These are phyloP conservation scores for Paradoxurus hermaphroditus DNA, from an alignment of 2,113 vertebrate species.

Conservation along the genomic window DNA sequence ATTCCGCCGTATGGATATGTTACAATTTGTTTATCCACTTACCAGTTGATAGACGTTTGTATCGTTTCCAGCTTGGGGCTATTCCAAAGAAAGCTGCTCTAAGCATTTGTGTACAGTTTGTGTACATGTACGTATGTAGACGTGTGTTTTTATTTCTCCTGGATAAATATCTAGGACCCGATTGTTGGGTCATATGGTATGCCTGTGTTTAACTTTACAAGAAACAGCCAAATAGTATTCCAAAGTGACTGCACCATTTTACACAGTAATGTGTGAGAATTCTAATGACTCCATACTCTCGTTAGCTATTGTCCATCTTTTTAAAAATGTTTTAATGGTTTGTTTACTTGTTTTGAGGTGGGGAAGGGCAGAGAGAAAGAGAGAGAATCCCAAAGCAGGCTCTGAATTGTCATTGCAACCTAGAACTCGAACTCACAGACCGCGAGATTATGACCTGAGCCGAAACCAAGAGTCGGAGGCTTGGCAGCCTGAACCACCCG, in stretches of 20 bases:
- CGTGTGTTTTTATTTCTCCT: constrained; percentile 1
- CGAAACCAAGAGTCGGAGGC: no score
- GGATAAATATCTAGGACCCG: background rate
- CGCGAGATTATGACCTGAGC: no score
- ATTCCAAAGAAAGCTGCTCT: background rate
- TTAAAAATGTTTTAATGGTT: no score
- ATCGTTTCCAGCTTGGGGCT: background rate
- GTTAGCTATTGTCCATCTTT: no score
- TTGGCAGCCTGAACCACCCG: no score
- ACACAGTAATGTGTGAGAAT: background rate
- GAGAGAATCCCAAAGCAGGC: no score
- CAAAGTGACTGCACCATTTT: background rate
- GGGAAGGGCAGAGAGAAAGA: no score
- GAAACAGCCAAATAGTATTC: background rate
- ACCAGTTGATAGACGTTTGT: background rate
- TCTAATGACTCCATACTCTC: background rate
- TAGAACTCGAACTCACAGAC: no score
- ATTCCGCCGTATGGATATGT: background rate
- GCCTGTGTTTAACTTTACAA: background rate
- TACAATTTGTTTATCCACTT: background rate
- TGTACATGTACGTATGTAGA: background rate
- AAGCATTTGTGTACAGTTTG: background rate
- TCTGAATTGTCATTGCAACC: no score
- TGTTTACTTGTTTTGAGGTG: no score
- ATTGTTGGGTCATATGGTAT: background rate